phyloP scores from a whole-genome alignment of 1,140 invertebrate species.

The Solen grandis region DNA sequence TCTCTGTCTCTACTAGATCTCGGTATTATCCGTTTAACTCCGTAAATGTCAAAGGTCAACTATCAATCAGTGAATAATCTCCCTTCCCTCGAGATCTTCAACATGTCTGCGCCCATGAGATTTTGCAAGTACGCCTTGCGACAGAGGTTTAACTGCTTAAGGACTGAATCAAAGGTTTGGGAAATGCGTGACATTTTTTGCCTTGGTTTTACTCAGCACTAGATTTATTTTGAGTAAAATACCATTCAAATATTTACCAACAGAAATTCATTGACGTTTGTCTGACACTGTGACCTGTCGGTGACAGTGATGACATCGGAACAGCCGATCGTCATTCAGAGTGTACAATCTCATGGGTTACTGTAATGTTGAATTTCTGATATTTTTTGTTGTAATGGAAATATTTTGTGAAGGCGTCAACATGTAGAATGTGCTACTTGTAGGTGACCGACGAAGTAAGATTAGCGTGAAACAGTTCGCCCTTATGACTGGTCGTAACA shows the following conservation, averaged over 20 bases:
- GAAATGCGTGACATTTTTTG: neutral
- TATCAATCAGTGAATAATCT: too few relatives aligned
- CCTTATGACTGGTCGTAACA: too few relatives aligned
- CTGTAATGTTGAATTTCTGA: too few relatives aligned
- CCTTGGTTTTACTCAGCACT: neutral
- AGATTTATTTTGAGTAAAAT: neutral
- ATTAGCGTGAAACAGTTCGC: too few relatives aligned
- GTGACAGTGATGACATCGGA: neutral
- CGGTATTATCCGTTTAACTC: too few relatives aligned
- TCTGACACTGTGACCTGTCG: neutral
- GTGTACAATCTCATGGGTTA: neutral
- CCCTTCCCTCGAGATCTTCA: too few relatives aligned
- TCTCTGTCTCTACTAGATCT: too few relatives aligned
- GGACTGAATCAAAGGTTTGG: constrained; percentile 20
- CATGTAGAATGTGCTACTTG: too few relatives aligned
- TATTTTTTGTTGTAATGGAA: too few relatives aligned
- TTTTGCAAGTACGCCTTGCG: neutral
- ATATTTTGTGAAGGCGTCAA: too few relatives aligned
- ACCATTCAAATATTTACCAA: neutral
- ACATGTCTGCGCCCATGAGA: constrained; percentile 49
- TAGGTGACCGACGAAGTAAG: too few relatives aligned
- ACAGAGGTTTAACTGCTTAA: neutral
- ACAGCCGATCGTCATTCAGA: neutral
- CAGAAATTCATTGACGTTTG: neutral
- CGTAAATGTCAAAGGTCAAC: too few relatives aligned